Conservation (phyloP, 2,113 vertebrate species). For the Scophthalmus maximus region DNA sequence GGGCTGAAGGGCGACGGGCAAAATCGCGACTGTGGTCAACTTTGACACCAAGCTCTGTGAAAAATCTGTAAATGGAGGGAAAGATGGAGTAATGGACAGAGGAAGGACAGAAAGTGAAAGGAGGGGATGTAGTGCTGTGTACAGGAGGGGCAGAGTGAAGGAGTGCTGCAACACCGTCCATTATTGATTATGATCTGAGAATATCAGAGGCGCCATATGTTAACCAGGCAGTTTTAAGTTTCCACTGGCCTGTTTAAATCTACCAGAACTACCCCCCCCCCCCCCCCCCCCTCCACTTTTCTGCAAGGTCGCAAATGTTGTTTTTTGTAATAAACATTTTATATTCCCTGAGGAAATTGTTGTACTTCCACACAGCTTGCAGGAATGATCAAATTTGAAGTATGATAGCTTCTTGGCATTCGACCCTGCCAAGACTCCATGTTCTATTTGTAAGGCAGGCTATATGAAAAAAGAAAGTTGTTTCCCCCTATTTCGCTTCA, state of each 20-base stretch:
- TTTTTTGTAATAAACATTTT: neutral
- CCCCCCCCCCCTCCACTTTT: conserved; percentile 6
- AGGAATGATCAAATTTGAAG: no score
- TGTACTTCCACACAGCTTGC: neutral
- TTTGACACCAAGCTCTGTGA: no score
- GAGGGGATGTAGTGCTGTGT: conserved; percentile 20
- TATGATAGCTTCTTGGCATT: no score
- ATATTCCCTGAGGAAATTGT: neutral
- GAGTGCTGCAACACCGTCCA: conserved; percentile 69
- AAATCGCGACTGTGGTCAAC: no score
- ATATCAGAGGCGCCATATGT: conserved; percentile 72
- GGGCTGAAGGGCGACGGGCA: no score
- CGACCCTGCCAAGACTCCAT: no score
- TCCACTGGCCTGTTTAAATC: conserved; percentile 74
- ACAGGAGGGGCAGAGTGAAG: conserved; percentile 61
- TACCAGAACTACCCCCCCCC: conserved; percentile 55
- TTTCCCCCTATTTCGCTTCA: no score
- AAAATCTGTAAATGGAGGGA: no score
- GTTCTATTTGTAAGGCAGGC: no score
- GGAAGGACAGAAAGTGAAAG: conserved; percentile 1
- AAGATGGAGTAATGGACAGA: no score
- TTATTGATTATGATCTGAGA: conserved; percentile 83
- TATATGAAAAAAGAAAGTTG: no score
- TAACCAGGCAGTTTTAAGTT: conserved; percentile 76
- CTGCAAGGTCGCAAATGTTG: neutral